These are phyloP conservation scores for Pachyrhynchus sulphureomaculatus DNA, from an alignment of 1,140 invertebrate genomes.

Conservation along the genomic window DNA sequence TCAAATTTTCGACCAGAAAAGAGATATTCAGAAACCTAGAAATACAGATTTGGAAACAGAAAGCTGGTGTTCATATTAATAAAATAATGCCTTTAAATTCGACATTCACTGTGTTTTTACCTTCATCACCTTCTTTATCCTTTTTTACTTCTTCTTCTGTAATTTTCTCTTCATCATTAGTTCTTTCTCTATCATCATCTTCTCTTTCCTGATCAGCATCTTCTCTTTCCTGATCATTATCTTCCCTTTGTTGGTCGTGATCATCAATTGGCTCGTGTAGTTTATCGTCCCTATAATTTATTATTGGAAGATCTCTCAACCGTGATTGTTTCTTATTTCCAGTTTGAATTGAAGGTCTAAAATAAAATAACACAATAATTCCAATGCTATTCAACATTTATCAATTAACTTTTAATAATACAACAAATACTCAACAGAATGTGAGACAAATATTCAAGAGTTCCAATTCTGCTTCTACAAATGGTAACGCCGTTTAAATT, in stretches of 20 bases:
- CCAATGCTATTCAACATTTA: background rate
- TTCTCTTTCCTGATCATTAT: conserved; percentile 7
- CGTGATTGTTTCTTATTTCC: background rate
- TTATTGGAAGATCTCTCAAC: conserved; percentile 4
- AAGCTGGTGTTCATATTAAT: too few species aligned
- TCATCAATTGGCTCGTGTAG: conserved; percentile 33
- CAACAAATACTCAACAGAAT: background rate
- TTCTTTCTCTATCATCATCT: conserved; percentile 5
- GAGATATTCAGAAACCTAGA: too few species aligned
- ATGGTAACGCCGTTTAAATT: background rate
- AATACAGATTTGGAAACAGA: too few species aligned
- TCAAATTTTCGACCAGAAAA: too few species aligned
- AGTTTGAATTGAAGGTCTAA: background rate
- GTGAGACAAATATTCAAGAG: background rate
- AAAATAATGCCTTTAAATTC: too few species aligned
- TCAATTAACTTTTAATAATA: background rate
- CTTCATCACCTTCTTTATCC: too few species aligned
- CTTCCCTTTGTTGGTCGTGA: conserved; percentile 4
- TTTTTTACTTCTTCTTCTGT: background rate
- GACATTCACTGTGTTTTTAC: too few species aligned
- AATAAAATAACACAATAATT: background rate
- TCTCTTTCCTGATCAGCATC: background rate
- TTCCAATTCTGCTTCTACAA: background rate
- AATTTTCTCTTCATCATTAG: conserved; percentile 8
- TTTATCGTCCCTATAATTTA: conserved; percentile 39